Evolutionary conservation across 23 tunicate genomes (phyloP).

Genomic region (Aplidium turbinatum): DNA sequence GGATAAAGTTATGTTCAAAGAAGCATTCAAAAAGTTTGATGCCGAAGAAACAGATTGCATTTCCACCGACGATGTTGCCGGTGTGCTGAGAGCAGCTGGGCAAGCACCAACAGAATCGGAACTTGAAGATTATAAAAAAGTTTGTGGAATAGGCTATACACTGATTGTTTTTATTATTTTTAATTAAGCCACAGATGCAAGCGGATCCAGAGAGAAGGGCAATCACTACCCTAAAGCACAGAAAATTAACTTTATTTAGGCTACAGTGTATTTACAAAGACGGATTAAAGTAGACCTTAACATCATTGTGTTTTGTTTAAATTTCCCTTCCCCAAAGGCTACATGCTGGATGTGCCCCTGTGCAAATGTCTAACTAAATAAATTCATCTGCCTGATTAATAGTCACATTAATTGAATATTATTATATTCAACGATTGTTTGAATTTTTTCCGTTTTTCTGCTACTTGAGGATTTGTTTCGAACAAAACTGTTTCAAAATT

Average conservation of each 20-base stretch:
- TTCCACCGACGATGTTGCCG: conserved; percentile 49
- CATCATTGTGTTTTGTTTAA: too few species aligned
- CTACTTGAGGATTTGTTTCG: too few species aligned
- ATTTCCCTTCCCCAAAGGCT: too few species aligned
- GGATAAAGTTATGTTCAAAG: conserved; percentile 62
- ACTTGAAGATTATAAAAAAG: conserved; percentile 81
- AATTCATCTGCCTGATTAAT: too few species aligned
- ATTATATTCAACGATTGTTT: too few species aligned
- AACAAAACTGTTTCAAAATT: too few species aligned
- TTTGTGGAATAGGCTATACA: background rate
- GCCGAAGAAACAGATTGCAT: conserved; percentile 52
- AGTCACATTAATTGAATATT: too few species aligned
- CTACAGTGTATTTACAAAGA: too few species aligned
- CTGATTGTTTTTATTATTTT: background rate
- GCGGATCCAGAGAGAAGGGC: background rate
- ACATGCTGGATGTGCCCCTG: too few species aligned
- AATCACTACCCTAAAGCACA: background rate
- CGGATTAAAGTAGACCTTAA: too few species aligned
- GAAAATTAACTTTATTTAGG: background rate
- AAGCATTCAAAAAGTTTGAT: conserved; percentile 78
- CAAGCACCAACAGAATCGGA: conserved; percentile 89
- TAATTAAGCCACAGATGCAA: background rate
- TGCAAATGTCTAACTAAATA: too few species aligned
- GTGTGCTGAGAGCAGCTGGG: conserved; percentile 87
- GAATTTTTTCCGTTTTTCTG: too few species aligned